These are phyloP conservation scores for Drosophila kanapiae DNA, from an alignment of 1,140 invertebrate species.

Conservation along the genomic window DNA sequence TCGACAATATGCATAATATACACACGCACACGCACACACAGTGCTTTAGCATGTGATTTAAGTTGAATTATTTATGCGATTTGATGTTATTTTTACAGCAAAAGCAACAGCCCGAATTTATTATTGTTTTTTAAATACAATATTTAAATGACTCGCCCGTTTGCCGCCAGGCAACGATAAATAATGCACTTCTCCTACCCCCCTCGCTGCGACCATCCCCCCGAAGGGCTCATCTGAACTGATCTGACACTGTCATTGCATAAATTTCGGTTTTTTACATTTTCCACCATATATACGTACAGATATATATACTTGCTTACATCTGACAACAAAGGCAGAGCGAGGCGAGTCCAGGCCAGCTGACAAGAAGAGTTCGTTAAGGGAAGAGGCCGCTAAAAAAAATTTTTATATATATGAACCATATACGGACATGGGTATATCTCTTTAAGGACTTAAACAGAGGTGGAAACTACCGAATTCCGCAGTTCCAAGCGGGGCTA, in stretches of 20 bases:
- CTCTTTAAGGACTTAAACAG: too few species aligned
- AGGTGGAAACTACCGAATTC: neutral
- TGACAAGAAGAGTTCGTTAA: slow-evolving; percentile 52
- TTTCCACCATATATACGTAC: slow-evolving; percentile 16
- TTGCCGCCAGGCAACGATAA: slow-evolving; percentile 70
- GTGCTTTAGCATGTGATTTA: slow-evolving; percentile 59
- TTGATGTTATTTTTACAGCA: slow-evolving; percentile 67
- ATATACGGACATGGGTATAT: neutral
- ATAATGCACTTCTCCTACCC: slow-evolving; percentile 61
- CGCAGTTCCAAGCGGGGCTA: neutral
- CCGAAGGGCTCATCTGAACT: slow-evolving; percentile 27
- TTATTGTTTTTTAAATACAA: slow-evolving; percentile 70
- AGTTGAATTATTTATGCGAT: slow-evolving; percentile 76
- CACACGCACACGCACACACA: slow-evolving; percentile 18
- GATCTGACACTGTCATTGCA: slow-evolving; percentile 62
- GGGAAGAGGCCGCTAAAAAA: slow-evolving; percentile 27
- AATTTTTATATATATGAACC: too few species aligned
- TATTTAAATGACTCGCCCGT: slow-evolving; percentile 75
- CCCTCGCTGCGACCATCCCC: neutral
- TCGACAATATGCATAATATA: slow-evolving; percentile 54
- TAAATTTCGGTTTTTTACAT: slow-evolving; percentile 68
- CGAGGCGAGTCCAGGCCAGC: slow-evolving; percentile 22
- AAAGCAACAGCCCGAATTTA: slow-evolving; percentile 37
- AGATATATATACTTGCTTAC: slow-evolving; percentile 24
- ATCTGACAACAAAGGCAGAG: slow-evolving; percentile 38